phyloP scores from a whole-genome alignment of 2,888 invertebrate genomes.

The Adelphocoris suturalis region DNA sequence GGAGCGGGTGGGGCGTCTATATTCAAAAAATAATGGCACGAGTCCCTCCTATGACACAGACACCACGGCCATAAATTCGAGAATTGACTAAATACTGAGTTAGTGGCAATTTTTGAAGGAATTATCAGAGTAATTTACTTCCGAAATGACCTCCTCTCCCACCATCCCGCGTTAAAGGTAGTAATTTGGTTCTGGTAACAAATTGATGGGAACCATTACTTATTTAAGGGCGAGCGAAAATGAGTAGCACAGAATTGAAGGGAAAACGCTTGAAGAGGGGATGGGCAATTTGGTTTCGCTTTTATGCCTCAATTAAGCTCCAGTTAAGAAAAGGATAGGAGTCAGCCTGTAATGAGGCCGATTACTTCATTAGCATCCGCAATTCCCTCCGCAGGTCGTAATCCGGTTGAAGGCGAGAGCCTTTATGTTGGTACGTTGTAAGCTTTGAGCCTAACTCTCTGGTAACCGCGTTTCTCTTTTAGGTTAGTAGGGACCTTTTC shows the following conservation, averaged over 20 bases:
- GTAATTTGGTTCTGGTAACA: conserved; percentile 30
- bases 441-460: background rate
- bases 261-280: background rate
- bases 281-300: conserved; percentile 52
- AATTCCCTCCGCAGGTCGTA: conserved; percentile 46
- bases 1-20: background rate
- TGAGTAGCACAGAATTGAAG: conserved; percentile 49
- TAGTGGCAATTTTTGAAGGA: conserved; percentile 34
- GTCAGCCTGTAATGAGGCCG: conserved; percentile 66
- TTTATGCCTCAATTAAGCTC: conserved; percentile 64
- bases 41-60: background rate
- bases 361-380: conserved; percentile 67
- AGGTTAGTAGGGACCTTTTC: too few species aligned
- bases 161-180: background rate
- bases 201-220: conserved; percentile 51
- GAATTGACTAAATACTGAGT: background rate
- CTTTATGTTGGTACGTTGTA: conserved; percentile 7
- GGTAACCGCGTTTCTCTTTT: background rate
- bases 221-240: conserved; percentile 27
- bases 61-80: background rate
- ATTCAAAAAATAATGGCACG: background rate
- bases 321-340: conserved; percentile 64
- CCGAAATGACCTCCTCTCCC: background rate
- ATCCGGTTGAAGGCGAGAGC: conserved; percentile 44
- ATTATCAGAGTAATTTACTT: conserved; percentile 37